Evolutionary conservation across 1,140 invertebrate genomes (phyloP), one percentile per base, ranked within the genome.

Genomic region (Phymorhynchus buccinoides): DNA sequence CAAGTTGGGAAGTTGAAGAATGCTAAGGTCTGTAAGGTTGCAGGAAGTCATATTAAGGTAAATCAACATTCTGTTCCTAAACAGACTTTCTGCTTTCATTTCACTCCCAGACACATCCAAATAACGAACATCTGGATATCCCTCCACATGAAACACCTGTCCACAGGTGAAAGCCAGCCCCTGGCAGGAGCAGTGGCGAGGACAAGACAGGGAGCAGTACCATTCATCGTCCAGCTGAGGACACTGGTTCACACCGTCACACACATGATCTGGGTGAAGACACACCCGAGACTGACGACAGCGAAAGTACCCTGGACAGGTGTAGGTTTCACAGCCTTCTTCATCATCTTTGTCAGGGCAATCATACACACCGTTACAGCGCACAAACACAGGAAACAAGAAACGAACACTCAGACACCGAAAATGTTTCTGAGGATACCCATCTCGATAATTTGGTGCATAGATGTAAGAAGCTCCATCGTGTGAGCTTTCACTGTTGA

Each of bases 271-370:
- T n/a, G 56, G 22, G 30, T 71, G 77, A 35, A 85, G 41, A 48
- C 86, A 87, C 30, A 78, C 37, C 35, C n/a, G 44, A 32, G 83
- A 85, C 6, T n/a, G 37, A 6, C 73, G 32, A 32, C 83, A 84
- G 35, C 79, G 48, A 52, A 56, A 87, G 37, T 68, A 83, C 32
- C 83, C 84, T 14, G 80, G 84, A 75, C 86, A 87, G 27, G 71
- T 37, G 42, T 71, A 87, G 30, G 30, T 62, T 7, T 79, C 41
- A 22, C 77, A 79, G 3, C 39, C 77, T 0, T 22, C 77, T 27
- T 79, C 77, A 41, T 79, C 77, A 27, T 79, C 77, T n/a, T 44
- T 32, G 41, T n/a, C 22, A 4, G 77, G 77, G 39, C 77, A 79
- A 41, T 79, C 77, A 39, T 79, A 42, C 3, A 79, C 77, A 48